Base-by-base conservation (phyloP, 1,140 invertebrate species). In the Macrosteles quadrilineatus region DNA sequence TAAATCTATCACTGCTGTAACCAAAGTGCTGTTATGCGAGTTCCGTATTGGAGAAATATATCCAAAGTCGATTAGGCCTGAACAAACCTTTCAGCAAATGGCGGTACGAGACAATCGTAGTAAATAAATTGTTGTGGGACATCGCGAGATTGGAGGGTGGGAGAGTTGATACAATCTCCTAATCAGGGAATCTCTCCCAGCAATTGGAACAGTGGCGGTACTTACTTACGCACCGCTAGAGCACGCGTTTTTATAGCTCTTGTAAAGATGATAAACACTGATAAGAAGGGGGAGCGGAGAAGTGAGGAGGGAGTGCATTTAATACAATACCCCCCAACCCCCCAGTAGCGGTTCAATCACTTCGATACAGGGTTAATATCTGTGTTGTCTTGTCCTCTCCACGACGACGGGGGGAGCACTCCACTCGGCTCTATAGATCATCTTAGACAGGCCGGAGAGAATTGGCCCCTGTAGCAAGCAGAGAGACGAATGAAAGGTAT, bases 281-380 rank as follows among this genome's bases (percentile, higher is more conserved):
- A 50, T 50, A 50, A 50, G 21, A n/a, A 19, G 17, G 17, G 47
- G 21, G 47, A 50, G 6, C 17, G 47, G 17, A 4, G 47, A 50
- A 36, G 32, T 50, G 21, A 50, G 21, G 47, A 23, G 47, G n/a
- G 17, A 19, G 21, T 50, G 47, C 47, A 50, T 50, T 50, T 50
- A 50, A 50, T 50, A 50, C 47, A 50, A 50, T 23, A n/a, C 47
- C 47, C 21, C 47, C 47, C 47, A 4, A 3, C 47, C 21, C 47
- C 47, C 47, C 47, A 19, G 21, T 4, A 50, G 47, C 21, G 47
- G 47, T 50, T 50, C 47, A 50, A 50, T 50, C 47, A 50, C 47
- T 50, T 23, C 47, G 47, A 50, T 50, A 50, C 47, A 50, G 47
- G 47, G 47, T 50, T 50, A 50, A 50, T 50, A 50, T 50, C 47